Evolutionary conservation across 2,113 vertebrate species (phyloP).

Genomic region (Prinia subflava): DNA sequence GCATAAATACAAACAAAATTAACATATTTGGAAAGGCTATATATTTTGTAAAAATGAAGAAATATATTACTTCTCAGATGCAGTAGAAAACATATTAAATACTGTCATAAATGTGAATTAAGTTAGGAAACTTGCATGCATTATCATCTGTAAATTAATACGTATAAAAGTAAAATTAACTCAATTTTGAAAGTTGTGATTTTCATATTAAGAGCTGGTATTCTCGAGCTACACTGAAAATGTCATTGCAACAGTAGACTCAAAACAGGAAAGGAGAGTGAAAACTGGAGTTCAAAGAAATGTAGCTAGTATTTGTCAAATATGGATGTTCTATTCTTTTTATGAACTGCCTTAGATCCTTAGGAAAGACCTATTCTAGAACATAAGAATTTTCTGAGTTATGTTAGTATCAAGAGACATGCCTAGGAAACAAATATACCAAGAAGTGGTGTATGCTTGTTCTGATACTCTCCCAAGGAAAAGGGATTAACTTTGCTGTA

Average conservation of each 20-base stretch:
- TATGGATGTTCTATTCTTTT: not conserved
- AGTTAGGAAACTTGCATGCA: not conserved
- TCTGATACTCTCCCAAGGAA: conserved; percentile 39
- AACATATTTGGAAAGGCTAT: not conserved
- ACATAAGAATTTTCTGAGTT: not conserved
- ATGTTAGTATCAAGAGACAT: not conserved
- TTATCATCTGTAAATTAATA: not conserved
- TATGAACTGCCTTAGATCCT: not conserved
- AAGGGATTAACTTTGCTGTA: conserved; percentile 56
- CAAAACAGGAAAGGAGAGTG: not conserved
- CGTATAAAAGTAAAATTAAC: not conserved
- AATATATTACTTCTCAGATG: not conserved
- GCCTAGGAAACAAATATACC: conserved; percentile 13
- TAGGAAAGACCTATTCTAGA: not conserved
- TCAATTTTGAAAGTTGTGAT: not conserved
- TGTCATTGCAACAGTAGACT: not conserved
- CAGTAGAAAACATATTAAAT: not conserved
- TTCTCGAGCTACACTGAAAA: not conserved
- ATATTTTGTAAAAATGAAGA: not conserved
- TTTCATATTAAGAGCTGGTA: not conserved
- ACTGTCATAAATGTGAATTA: not conserved
- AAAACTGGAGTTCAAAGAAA: not conserved
- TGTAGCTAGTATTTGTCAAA: not conserved
- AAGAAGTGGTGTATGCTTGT: conserved; percentile 41
- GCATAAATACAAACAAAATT: not conserved